These are phyloP conservation scores for Sebastes nivosus DNA, from an alignment of 2,797 vertebrate genomes.

Conservation along the genomic window DNA sequence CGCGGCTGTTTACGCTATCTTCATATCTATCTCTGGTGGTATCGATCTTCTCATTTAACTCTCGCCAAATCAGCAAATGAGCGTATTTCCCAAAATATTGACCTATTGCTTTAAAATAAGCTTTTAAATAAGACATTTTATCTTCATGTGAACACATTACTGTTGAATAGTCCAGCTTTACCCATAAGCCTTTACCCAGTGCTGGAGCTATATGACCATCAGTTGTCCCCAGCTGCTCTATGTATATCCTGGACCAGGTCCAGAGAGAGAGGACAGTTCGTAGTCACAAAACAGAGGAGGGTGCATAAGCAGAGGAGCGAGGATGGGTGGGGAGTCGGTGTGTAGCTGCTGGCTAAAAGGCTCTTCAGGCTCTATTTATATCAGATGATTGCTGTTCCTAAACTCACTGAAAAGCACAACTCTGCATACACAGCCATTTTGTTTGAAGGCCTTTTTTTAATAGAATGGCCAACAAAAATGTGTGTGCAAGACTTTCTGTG, in stretches of 20 bases:
- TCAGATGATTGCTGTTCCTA: conserved; percentile 67
- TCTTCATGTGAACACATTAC: background rate
- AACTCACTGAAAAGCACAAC: conserved; percentile 57
- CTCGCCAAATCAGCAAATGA: background rate
- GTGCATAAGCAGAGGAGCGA: conserved; percentile 28
- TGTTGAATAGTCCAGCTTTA: background rate
- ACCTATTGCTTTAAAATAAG: background rate
- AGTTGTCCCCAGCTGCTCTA: conserved; percentile 34
- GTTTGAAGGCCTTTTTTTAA: conserved; percentile 36
- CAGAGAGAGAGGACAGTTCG: conserved; percentile 38
- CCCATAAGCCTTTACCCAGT: background rate
- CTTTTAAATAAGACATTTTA: background rate
- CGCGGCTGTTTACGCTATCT: background rate
- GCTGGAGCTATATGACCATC: conserved; percentile 20
- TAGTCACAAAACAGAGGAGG: conserved; percentile 41
- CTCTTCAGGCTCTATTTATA: conserved; percentile 75
- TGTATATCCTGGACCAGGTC: conserved; percentile 48
- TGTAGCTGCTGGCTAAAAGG: conserved; percentile 54
- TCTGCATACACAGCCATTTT: conserved; percentile 55
- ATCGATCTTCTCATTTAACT: background rate
- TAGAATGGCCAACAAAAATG: conserved; percentile 20
- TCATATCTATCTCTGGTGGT: background rate
- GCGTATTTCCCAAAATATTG: background rate
- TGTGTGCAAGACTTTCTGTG: background rate
- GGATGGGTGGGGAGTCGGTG: conserved; percentile 13